Evolutionary conservation across 2,888 invertebrate genomes (phyloP), one percentile per base, ranked within the genome.

Genomic region (Lucinisca nassula): DNA sequence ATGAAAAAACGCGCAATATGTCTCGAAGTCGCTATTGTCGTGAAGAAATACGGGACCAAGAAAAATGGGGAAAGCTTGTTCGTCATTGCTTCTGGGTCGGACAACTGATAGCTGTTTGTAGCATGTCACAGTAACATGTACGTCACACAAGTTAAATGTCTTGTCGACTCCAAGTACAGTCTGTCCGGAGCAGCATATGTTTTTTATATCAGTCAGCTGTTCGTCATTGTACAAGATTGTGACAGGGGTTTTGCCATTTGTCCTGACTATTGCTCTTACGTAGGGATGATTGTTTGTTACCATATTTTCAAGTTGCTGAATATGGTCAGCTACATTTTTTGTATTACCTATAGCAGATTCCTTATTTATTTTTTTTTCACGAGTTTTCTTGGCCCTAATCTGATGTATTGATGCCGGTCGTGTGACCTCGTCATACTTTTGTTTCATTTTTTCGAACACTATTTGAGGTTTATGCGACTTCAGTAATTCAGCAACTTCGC

Each of bases 101-200:
- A 32, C 58, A 0, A 89, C 87, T 10, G 67, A 24, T 14, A 82
- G 24, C 17, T 89, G 82, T 58, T 89, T 90, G 37, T 77, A 85
- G 30, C 85, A 90, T 0, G 82, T 87, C 14, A 83, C 77, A n/a
- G 90, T 85, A 14, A 90, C 87, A 37, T 81, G 82, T 78, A 90
- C 82, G 21, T 88, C 79, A 70, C 88, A 88, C 0, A 90, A 35
- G 37, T 85, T 79, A n/a, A 87, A 84, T 3, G 87, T 88, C 37
- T 88, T 90, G 73, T 88, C 85, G 12, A 85, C 61, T 1, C 86
- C 82, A 35, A 88, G 51, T 35, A 87, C 58, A 10, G 83, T 51
- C 10, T 82, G 80, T 35, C 88, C 87, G 8, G 61, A 14, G 32
- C 85, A 85, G 74, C 87, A 88, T 14, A 87, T 10, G 8, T 37